Conservation (phyloP, 1,140 invertebrate genomes). For the Brachionus rubens region DNA sequence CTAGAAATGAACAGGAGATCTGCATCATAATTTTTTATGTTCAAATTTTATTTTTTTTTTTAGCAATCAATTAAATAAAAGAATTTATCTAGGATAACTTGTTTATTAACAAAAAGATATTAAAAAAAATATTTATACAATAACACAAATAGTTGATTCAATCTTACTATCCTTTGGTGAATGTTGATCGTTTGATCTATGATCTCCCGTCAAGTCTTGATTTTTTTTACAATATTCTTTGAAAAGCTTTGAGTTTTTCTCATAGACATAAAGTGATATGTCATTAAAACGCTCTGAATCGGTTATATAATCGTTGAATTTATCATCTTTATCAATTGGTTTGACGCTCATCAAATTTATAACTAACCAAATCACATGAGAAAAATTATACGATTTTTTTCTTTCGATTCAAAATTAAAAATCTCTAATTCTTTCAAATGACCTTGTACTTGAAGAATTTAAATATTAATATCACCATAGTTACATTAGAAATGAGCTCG, state of each 20-base stretch:
- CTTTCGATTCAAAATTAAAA: not conserved
- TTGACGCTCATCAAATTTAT: slow-evolving; percentile 13
- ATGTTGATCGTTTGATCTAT: too few species aligned
- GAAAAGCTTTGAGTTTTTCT: not conserved
- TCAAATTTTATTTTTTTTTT: not conserved
- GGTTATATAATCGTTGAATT: not conserved
- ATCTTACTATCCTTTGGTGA: not conserved
- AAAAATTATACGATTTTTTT: not conserved
- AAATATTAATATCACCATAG: too few species aligned
- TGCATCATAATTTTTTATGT: not conserved
- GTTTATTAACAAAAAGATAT: not conserved
- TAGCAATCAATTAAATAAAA: not conserved
- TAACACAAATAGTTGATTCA: slow-evolving; percentile 33
- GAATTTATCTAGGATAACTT: not conserved
- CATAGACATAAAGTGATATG: slow-evolving; percentile 8
- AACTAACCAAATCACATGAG: not conserved
- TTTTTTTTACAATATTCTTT: not conserved
- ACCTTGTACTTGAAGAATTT: too few species aligned
- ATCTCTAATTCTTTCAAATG: too few species aligned
- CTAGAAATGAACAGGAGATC: slow-evolving; percentile 25
- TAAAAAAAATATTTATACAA: not conserved
- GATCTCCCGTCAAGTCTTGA: too few species aligned
- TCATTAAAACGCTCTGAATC: slow-evolving; percentile 28
- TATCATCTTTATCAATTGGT: not conserved
- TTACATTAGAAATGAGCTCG: too few species aligned